Base-by-base conservation (phyloP, 2,888 invertebrate genomes). In the Caenorhabditis sinica region DNA sequence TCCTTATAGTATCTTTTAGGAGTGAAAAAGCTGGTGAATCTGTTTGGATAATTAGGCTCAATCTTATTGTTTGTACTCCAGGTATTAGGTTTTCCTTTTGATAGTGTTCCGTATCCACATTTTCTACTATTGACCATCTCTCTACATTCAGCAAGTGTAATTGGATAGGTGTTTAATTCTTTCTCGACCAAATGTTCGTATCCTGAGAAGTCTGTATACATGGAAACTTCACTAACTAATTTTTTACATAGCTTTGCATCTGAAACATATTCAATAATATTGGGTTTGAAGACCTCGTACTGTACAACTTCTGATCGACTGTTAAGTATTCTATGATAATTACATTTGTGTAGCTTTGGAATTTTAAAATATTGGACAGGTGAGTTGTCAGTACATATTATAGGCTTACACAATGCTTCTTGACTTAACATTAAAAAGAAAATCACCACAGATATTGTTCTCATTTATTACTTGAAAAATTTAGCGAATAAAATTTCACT, bases 41-140 rank as follows among this genome's bases (percentile, higher is more conserved):
- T 25, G 77, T 88, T 88, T 17, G 88, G 88, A 88, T 87, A 89
- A 53, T 89, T 85, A 65, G 30, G 71, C 25, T 82, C 40, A 33
- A 89, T 65, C 81, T 89, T 89, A 80, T 88, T 88, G 73, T 83
- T 89, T n/a, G 87, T 89, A 72, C 49, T 65, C 61, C 60, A 89
- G 9, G 58, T 66, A 40, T 68, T 77, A 20, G 73, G 33, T 0
- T 20, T 68, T 60, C 83, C 65, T 71, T 88, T 81, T 23, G 20
- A 56, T 36, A 33, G 83, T 5, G 33, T 85, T 49, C 88, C 88
- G 66, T 82, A 88, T 2, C 74, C 82, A 82, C 88, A 88, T 65
- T 85, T 76, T 49, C 88, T 88, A 13, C 28, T 83, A 33, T 56
- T 40, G 28, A 88, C 84, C 87, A 65, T 71, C 76, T 88, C 87